phyloP scores from a whole-genome alignment of 2,888 invertebrate species.

The Lordiphosa andalusiaca region DNA sequence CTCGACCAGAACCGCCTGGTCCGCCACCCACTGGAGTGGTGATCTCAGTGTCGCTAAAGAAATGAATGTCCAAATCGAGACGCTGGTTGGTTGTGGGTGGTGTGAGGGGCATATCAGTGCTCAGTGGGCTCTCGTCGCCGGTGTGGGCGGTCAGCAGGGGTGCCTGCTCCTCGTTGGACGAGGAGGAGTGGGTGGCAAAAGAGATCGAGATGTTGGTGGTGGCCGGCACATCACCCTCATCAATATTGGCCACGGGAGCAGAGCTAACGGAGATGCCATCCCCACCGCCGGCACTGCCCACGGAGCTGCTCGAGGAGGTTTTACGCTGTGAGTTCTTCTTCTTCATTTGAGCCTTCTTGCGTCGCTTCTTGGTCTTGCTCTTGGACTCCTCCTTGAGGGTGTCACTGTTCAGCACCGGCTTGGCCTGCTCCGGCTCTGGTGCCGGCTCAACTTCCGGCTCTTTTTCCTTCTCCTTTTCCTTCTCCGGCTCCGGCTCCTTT shows the following conservation, averaged over 20 bases:
- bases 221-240: constrained; percentile 66
- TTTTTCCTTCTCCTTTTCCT: constrained; percentile 21
- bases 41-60: constrained; percentile 96
- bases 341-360: constrained; percentile 89
- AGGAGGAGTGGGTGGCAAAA: constrained; percentile 76
- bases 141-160: constrained; percentile 58
- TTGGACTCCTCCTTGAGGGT: constrained; percentile 80
- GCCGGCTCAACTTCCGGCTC: constrained; percentile 17
- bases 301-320: constrained; percentile 81
- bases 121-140: constrained; percentile 60
- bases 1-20: constrained; percentile 83
- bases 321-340: constrained; percentile 89
- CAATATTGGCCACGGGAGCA: constrained; percentile 55
- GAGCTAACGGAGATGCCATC: constrained; percentile 40
- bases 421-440: constrained; percentile 20
- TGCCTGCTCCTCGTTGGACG: constrained; percentile 74
- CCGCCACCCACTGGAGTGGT: constrained; percentile 83
- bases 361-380: constrained; percentile 88
- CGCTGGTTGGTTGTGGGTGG: constrained; percentile 63
- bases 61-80: constrained; percentile 87
- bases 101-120: neutral
- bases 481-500: constrained; percentile 21
- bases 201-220: constrained; percentile 54
- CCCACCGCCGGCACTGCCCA: constrained; percentile 73
- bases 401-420: constrained; percentile 16